phyloP scores from a whole-genome alignment of 2,113 vertebrate genomes.

The Cryptomyrus ogoouensis region DNA sequence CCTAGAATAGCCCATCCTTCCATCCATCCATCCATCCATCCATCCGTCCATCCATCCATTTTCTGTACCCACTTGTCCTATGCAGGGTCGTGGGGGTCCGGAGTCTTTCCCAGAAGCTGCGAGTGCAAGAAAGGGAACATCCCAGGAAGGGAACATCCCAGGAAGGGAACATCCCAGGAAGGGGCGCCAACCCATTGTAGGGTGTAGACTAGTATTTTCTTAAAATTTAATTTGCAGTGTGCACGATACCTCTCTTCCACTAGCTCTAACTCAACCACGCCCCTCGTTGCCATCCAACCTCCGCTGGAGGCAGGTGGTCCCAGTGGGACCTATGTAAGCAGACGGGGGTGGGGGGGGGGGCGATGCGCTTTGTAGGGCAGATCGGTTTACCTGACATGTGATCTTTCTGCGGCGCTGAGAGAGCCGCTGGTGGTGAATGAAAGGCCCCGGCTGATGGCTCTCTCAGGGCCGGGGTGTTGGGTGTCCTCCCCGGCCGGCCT shows the following conservation, averaged over 20 bases:
- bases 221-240: neutral
- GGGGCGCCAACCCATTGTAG: neutral
- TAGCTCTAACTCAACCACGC: neutral
- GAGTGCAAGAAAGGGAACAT: neutral
- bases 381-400: neutral
- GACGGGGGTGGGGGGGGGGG: neutral
- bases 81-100: neutral
- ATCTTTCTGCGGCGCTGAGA: neutral
- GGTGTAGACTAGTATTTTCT: neutral
- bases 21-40: neutral
- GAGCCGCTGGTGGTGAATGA: neutral
- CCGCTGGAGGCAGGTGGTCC: neutral
- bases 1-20: neutral
- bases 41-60: neutral
- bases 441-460: neutral
- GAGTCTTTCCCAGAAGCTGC: neutral
- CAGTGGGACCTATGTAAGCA: no score
- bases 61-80: neutral
- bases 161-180: no score
- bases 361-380: neutral
- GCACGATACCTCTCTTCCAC: neutral
- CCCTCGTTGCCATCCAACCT: neutral
- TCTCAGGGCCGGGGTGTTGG: neutral
- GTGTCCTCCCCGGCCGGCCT: neutral
- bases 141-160: no score